Evolutionary conservation across 2,113 vertebrate genomes (phyloP).

Genomic region (Cyprinodon brontotheroides): DNA sequence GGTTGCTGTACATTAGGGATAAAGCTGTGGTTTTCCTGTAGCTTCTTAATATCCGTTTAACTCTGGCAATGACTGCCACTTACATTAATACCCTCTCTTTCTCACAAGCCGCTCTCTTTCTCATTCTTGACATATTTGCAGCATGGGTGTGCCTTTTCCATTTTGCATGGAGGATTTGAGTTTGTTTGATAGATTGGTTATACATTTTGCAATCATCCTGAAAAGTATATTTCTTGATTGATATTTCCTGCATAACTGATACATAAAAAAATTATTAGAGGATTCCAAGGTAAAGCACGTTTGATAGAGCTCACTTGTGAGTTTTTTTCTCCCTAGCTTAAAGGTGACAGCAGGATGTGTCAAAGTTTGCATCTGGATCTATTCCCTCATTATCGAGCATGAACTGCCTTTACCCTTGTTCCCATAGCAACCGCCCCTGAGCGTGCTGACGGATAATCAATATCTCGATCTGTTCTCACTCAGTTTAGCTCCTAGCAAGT

Average conservation of each 20-base stretch:
- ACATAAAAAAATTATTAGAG: background rate
- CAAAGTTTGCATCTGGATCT: slow-evolving; percentile 36
- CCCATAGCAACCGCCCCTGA: slow-evolving; percentile 65
- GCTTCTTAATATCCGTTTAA: slow-evolving; percentile 23
- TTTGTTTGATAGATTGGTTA: slow-evolving; percentile 42
- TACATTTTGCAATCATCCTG: slow-evolving; percentile 8
- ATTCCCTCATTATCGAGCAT: slow-evolving; percentile 52
- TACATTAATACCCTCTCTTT: slow-evolving; percentile 9
- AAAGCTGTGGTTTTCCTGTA: slow-evolving; percentile 20
- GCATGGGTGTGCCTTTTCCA: slow-evolving; percentile 66
- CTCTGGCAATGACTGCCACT: slow-evolving; percentile 14
- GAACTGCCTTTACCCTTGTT: slow-evolving; percentile 68
- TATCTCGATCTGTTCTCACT: slow-evolving; percentile 49
- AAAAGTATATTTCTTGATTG: slow-evolving; percentile 32
- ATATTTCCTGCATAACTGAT: background rate
- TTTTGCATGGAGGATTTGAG: slow-evolving; percentile 58
- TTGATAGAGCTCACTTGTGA: background rate
- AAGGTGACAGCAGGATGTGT: slow-evolving; percentile 5
- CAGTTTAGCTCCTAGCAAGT: slow-evolving; percentile 44
- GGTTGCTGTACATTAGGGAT: slow-evolving; percentile 8
- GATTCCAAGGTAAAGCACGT: background rate
- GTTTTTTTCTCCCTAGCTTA: slow-evolving; percentile 5
- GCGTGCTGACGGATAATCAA: slow-evolving; percentile 71
- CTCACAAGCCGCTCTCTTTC: background rate
- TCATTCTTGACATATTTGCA: slow-evolving; percentile 40